Base-by-base conservation (phyloP, 2,113 vertebrate genomes). In the Heteronetta atricapilla region DNA sequence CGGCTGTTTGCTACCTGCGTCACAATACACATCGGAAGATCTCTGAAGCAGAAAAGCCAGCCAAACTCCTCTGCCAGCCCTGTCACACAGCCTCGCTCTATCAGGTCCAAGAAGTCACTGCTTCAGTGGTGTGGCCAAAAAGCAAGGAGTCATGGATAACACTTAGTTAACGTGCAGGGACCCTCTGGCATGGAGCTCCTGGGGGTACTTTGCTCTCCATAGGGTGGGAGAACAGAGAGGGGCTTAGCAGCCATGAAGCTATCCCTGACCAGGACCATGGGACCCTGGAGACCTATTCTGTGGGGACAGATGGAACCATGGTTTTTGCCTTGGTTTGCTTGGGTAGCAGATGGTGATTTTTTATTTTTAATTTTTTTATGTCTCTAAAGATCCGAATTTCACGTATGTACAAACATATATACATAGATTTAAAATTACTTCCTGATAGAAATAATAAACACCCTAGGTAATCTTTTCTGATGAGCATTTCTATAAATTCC, bases 401-500 rank as follows among this genome's bases (percentile, higher is more conserved):
- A 53, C 53, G 44, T 86, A 28, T 28, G 40, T 70, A 68, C 64
- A 58, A 63, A 48, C 34, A 23, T 55, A 63, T 33, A 75, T 16
- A 83, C 31, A 58, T 21, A 52, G 67, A 59, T 77, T 86, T 86
- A 23, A 86, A 85, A 93, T 69, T 89, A 36, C 74, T 75, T 89
- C 55, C 77, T 18, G 33, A 15, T 38, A 89, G 85, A 93, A 93
- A 59, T 62, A 88, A 70, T 67, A 86, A 88, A 86, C 75, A 80
- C 59, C 48, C 48, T 44, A 56, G 60, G 38, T 84, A 84, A 89
- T 68, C 1, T 73, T 70, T 91, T 73, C 79, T 86, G 92, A 91
- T 80, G 72, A 95, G 52, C 58, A 40, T 64, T 89, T 92, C 81
- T 86, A 34, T 73, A 89, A 94, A 78, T 86, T 94, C 68, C 66